Evolutionary conservation across 2,888 invertebrate species (phyloP), one percentile per base, ranked within the genome.

Genomic region (Maniola hyperantus): DNA sequence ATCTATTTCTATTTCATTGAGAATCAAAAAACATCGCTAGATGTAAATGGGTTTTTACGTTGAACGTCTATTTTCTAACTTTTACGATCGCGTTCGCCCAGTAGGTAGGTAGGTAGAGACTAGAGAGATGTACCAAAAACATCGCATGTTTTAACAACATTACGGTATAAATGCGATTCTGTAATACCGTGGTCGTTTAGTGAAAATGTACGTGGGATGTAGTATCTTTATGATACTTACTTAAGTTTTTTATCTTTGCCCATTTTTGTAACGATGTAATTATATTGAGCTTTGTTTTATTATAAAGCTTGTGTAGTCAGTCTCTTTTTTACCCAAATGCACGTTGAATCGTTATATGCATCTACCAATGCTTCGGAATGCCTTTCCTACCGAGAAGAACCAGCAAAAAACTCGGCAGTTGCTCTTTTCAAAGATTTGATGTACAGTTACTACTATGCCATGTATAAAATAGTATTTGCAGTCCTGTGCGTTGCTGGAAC

Each of bases 101-200:
- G 15, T 54, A 15, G 53, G 36, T 55, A 55, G n/a, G n/a, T n/a
- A n/a, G n/a, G n/a, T n/a, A n/a, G n/a, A n/a, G n/a, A n/a, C n/a
- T n/a, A n/a, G 33, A 26, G n/a, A 13, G 39, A 51, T 36, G 50
- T 58, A 69, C 64, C 62, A 64, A 64, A 67, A 68, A 69, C 62
- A 69, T 71, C 58, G 72, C 72, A 62, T 72, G 68, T 58, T 66
- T 60, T 55, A 60, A 18, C 39, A 58, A 50, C 65, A 59, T 66
- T 60, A 69, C 54, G 34, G 55, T 57, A 55, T 60, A 59, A 68
- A 59, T 44, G 60, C 59, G 48, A 66, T 64, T 59, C 51, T 13
- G 20, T 18, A 48, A 48, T 6, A 20, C 11, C 15, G 50, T 26
- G 18, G 36, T 48, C 57, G 44, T 44, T 55, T 42, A 33, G 36